Evolutionary conservation across 1,140 invertebrate species (phyloP).

Genomic region (Drosophila truncata): DNA sequence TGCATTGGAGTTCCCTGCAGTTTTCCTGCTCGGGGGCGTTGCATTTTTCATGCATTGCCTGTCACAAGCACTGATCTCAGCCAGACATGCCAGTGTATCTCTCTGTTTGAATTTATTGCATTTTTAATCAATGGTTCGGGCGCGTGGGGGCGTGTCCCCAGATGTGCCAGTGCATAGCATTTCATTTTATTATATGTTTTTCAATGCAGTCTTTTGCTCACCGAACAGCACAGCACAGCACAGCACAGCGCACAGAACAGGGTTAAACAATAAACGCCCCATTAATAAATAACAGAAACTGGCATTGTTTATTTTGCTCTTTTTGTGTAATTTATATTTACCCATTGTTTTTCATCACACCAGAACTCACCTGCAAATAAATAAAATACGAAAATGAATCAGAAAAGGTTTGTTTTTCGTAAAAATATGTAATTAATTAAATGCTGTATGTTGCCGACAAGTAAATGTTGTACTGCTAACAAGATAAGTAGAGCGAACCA

Average conservation of each 20-base stretch:
- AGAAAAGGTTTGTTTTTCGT: slow-evolving; percentile 19
- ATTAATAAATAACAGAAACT: slow-evolving; percentile 54
- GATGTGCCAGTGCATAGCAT: slow-evolving; percentile 1
- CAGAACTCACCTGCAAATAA: slow-evolving; percentile 57
- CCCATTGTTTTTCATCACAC: slow-evolving; percentile 42
- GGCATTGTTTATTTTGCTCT: slow-evolving; percentile 42
- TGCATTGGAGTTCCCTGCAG: not conserved
- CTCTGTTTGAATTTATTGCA: slow-evolving; percentile 47
- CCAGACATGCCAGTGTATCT: slow-evolving; percentile 7
- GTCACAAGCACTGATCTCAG: slow-evolving; percentile 19
- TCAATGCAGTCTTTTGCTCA: slow-evolving; percentile 13
- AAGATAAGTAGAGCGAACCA: slow-evolving; percentile 10
- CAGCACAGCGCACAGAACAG: not conserved
- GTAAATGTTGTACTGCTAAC: slow-evolving; percentile 11
- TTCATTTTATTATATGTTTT: slow-evolving; percentile 32
- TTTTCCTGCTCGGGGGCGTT: slow-evolving; percentile 5
- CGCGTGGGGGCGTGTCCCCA: slow-evolving; percentile 11
- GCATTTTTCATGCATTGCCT: slow-evolving; percentile 46
- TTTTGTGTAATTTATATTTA: slow-evolving; percentile 31
- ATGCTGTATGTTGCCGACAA: slow-evolving; percentile 19
- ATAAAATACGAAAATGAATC: slow-evolving; percentile 29
- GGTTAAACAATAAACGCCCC: slow-evolving; percentile 38
- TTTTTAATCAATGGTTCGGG: slow-evolving; percentile 42
- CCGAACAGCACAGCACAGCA: not conserved
- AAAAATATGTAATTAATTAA: slow-evolving; percentile 55